phyloP scores from a whole-genome alignment of 2,888 invertebrate genomes.

The Oligia strigilis region DNA sequence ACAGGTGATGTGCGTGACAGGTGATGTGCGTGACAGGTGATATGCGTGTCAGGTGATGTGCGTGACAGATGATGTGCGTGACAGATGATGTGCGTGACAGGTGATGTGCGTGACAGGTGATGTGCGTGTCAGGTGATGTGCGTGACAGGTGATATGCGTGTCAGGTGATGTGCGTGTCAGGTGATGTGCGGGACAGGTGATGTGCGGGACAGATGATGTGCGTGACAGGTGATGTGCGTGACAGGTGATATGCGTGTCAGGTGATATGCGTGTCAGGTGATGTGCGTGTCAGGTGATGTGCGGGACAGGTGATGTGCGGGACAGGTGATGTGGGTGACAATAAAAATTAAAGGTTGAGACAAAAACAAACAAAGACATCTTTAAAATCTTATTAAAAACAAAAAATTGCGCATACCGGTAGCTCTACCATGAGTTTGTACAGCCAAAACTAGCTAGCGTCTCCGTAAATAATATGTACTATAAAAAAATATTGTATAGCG shows the following conservation, averaged over 20 bases:
- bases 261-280: not conserved
- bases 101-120: not conserved
- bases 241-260: not conserved
- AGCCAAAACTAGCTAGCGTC: no score
- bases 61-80: no score
- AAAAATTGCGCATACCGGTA: constrained; percentile 13
- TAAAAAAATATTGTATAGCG: no score
- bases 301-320: not conserved
- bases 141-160: no score
- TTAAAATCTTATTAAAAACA: constrained; percentile 8
- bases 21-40: not conserved
- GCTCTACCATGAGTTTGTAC: no score
- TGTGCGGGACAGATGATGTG: no score
- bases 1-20: not conserved
- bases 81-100: not conserved
- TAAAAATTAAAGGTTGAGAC: not conserved
- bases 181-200: no score
- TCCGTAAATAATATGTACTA: no score
- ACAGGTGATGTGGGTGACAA: not conserved
- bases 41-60: not conserved
- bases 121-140: not conserved
- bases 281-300: no score
- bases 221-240: not conserved
- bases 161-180: not conserved
- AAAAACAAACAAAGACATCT: not conserved